phyloP scores from a whole-genome alignment of 1,140 invertebrate genomes.

The Drosophila aff. region DNA sequence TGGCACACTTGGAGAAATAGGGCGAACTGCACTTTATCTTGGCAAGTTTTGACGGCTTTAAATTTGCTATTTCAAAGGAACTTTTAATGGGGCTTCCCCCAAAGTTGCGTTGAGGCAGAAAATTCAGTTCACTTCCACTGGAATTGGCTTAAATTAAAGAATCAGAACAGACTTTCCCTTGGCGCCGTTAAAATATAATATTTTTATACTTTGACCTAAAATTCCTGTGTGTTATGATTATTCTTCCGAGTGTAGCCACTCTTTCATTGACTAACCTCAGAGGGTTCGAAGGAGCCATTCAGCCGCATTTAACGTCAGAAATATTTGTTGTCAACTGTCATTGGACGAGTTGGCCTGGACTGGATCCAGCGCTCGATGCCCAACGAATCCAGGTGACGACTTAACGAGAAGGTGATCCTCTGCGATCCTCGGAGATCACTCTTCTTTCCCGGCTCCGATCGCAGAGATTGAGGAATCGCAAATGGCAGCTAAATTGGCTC shows the following conservation, averaged over 20 bases:
- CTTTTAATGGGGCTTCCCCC: background rate
- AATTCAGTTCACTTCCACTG: background rate
- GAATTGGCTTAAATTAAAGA: background rate
- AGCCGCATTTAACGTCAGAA: conserved; percentile 76
- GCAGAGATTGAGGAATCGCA: conserved; percentile 61
- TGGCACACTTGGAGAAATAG: conserved; percentile 21
- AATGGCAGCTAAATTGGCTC: conserved; percentile 78
- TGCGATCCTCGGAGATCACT: conserved; percentile 14
- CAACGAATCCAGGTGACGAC: conserved; percentile 45
- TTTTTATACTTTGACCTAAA: no score
- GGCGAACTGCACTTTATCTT: background rate
- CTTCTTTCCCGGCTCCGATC: conserved; percentile 6
- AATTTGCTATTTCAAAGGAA: background rate
- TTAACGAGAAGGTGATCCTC: conserved; percentile 67
- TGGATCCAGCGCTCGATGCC: background rate
- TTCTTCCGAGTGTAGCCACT: conserved; percentile 2
- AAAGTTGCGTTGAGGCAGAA: background rate
- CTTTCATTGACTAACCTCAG: conserved; percentile 15
- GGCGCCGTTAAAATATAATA: background rate
- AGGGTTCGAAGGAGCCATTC: conserved; percentile 14
- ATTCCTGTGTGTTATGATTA: background rate
- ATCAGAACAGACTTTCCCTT: background rate
- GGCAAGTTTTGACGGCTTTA: background rate
- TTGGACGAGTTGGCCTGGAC: conserved; percentile 23
- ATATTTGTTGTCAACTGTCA: conserved; percentile 82